Evolutionary conservation across 2,888 invertebrate species (phyloP).

Genomic region (Anarsia innoxiella): DNA sequence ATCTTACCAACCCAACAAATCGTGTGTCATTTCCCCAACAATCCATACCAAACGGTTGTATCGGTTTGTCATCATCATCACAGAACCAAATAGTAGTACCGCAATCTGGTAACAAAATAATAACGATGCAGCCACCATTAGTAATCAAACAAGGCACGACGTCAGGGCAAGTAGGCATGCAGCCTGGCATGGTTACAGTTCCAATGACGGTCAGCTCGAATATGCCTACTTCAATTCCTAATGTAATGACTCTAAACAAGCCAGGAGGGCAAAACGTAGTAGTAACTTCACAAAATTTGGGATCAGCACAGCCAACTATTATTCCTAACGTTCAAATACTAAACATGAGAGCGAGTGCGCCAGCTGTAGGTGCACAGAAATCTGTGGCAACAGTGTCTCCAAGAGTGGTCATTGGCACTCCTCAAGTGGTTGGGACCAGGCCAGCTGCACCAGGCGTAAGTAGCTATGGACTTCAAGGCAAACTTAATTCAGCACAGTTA

Average conservation of each 20-base stretch:
- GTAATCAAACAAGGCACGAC: constrained; percentile 62
- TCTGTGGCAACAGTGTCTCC: constrained; percentile 85
- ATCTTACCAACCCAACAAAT: constrained; percentile 49
- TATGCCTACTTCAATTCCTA: constrained; percentile 73
- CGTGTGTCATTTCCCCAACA: constrained; percentile 53
- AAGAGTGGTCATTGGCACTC: constrained; percentile 88
- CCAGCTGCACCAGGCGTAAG: constrained; percentile 87
- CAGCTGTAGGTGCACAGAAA: constrained; percentile 81
- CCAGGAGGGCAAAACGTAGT: constrained; percentile 68
- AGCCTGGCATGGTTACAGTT: constrained; percentile 77
- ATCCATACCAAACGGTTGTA: constrained; percentile 81
- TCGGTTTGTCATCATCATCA: constrained; percentile 74
- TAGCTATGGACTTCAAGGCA: constrained; percentile 22
- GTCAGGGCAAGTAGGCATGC: constrained; percentile 54
- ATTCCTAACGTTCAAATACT: constrained; percentile 89
- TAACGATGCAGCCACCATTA: constrained; percentile 62
- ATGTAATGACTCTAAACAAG: constrained; percentile 80
- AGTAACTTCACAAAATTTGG: constrained; percentile 75
- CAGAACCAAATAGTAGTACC: constrained; percentile 66
- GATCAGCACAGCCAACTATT: constrained; percentile 77
- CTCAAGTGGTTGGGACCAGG: constrained; percentile 87
- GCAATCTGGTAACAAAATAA: constrained; percentile 37
- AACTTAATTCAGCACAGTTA: constrained; percentile 2
- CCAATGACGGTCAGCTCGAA: constrained; percentile 79
- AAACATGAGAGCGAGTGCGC: constrained; percentile 86